Evolutionary conservation across 2,113 vertebrate species (phyloP).

Genomic region (Otocyon megalotis): DNA sequence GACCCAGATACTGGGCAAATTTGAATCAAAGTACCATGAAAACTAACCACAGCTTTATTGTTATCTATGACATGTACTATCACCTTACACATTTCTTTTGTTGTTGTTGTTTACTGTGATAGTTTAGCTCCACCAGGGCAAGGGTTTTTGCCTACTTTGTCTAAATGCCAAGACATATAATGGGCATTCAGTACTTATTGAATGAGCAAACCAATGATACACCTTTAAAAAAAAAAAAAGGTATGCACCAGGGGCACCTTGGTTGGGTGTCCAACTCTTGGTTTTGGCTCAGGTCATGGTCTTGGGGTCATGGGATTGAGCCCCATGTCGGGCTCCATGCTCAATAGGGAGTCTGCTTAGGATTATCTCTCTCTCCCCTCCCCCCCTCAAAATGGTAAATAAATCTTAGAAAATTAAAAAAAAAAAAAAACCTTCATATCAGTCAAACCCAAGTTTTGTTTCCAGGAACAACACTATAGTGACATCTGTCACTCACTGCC

Average conservation of each 20-base stretch:
- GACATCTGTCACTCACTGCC: neutral
- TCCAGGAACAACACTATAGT: neutral
- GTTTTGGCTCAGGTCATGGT: neutral
- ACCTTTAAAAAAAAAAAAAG: neutral
- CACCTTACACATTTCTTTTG: rapidly evolving
- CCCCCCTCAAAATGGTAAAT: neutral
- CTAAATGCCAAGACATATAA: neutral
- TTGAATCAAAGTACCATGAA: neutral
- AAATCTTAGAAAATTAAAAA: neutral
- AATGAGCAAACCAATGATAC: neutral
- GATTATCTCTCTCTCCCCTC: too few species aligned
- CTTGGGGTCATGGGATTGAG: neutral
- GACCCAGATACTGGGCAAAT: neutral
- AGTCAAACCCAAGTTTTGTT: neutral
- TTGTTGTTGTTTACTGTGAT: neutral
- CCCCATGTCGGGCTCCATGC: neutral
- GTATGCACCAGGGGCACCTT: neutral
- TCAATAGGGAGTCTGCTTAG: neutral
- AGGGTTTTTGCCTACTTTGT: neutral
- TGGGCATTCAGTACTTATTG: neutral
- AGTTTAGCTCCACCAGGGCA: neutral
- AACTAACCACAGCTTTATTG: rapidly evolving
- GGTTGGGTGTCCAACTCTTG: neutral
- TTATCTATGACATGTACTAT: neutral
- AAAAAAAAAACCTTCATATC: neutral